Conservation (phyloP, 2,888 invertebrate genomes). For the Andrena flavipes region DNA sequence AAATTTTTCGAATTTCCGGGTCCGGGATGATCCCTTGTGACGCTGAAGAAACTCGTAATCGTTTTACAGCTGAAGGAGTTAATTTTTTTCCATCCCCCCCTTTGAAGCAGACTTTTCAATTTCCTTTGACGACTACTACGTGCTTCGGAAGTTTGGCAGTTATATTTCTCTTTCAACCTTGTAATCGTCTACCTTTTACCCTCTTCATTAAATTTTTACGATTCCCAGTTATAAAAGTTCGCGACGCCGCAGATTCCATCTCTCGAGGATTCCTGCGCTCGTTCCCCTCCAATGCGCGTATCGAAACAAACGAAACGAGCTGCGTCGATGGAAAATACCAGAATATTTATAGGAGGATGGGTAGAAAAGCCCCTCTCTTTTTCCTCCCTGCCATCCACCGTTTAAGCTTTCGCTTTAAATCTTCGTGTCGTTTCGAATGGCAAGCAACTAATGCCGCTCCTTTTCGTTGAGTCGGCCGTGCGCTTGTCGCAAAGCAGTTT, state of each 20-base stretch:
- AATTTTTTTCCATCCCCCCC: neutral
- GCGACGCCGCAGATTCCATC: neutral
- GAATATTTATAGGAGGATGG: neutral
- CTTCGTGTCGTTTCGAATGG: neutral
- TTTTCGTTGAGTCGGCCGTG: neutral
- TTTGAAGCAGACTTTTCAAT: neutral
- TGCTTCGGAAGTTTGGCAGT: neutral
- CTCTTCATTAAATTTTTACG: constrained; percentile 12
- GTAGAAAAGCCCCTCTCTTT: neutral
- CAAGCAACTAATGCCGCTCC: neutral
- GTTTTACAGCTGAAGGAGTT: neutral
- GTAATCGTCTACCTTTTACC: neutral
- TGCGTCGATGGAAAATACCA: neutral
- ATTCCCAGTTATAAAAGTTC: neutral
- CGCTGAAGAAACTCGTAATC: neutral
- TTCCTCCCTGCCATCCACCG: neutral
- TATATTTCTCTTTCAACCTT: neutral
- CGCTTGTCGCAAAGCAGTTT: too few relatives aligned
- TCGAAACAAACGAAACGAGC: neutral
- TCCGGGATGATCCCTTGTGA: too few relatives aligned
- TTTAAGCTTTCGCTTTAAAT: neutral
- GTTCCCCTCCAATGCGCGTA: neutral
- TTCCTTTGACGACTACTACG: neutral
- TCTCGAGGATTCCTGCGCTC: neutral
- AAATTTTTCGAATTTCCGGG: too few relatives aligned